Percentiles rank a stretch among this genome's conserved stretches.
Conservation (phyloP, 2,113 vertebrate species). For the Arvicanthis niloticus region DNA sequence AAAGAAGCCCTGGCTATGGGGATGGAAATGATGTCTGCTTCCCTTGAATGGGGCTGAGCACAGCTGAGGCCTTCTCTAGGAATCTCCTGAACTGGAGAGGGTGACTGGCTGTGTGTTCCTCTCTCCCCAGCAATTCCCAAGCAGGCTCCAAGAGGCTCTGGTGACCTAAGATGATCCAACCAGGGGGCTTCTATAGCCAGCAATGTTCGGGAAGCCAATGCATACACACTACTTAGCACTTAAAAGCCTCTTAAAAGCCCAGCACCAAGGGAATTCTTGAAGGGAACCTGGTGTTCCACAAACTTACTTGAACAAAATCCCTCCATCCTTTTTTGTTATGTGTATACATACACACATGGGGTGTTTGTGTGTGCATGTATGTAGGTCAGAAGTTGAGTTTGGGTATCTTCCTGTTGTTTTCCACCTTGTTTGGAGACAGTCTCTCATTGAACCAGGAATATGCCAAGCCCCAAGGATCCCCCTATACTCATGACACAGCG, state of each 20-base stretch:
- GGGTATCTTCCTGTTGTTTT: neutral
- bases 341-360: neutral
- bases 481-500: neutral
- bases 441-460: neutral
- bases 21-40: neutral
- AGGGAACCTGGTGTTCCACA: neutral
- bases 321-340: neutral
- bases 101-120: neutral
- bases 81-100: neutral
- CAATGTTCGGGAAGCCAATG: neutral
- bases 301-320: neutral
- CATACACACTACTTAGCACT: accelerated
- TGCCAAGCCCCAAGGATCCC: too few species aligned
- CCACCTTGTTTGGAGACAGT: neutral
- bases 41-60: neutral
- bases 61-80: neutral
- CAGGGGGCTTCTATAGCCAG: neutral
- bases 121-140: neutral
- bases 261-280: neutral
- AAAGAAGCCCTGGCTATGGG: neutral
- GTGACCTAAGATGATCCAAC: neutral
- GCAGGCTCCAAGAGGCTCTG: neutral
- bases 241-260: neutral
- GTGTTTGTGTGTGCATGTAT: neutral
- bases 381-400: neutral